Evolutionary conservation across 2,113 vertebrate genomes (phyloP).

Genomic region (Percina caprodes): DNA sequence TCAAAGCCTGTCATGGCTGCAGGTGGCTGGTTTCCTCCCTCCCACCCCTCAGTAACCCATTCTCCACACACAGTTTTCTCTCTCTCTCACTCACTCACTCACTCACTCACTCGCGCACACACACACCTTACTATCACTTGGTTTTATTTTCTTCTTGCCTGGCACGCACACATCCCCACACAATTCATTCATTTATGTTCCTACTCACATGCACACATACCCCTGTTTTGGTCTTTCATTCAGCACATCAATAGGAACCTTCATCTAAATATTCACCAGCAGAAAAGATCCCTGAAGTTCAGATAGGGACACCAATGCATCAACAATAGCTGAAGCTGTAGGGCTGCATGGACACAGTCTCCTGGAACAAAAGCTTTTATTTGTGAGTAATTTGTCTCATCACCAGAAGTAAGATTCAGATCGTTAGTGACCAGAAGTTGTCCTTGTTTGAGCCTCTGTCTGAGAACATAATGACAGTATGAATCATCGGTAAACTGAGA

Average conservation of each 20-base stretch:
- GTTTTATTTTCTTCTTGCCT: slow-evolving; percentile 52
- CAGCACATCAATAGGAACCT: slow-evolving; percentile 67
- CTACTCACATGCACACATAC: slow-evolving; percentile 53
- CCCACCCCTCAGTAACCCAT: slow-evolving; percentile 75
- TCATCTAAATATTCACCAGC: slow-evolving; percentile 72
- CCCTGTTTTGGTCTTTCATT: slow-evolving; percentile 70
- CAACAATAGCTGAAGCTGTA: slow-evolving; percentile 46
- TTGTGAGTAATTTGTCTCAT: slow-evolving; percentile 31
- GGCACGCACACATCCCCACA: slow-evolving; percentile 33
- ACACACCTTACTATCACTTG: slow-evolving; percentile 39
- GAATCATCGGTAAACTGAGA: neutral
- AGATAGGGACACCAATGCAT: slow-evolving; percentile 66
- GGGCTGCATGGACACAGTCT: slow-evolving; percentile 39
- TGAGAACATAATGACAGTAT: neutral
- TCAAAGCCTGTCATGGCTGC: slow-evolving; percentile 92
- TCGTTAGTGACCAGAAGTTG: slow-evolving; percentile 23
- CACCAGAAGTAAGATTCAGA: slow-evolving; percentile 27
- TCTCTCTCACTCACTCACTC: slow-evolving; percentile 72
- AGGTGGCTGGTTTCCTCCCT: slow-evolving; percentile 88
- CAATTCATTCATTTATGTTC: slow-evolving; percentile 64
- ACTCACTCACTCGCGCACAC: slow-evolving; percentile 30
- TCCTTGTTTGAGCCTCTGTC: neutral
- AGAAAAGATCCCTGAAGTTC: slow-evolving; percentile 73
- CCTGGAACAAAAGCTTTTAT: slow-evolving; percentile 39
- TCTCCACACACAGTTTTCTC: slow-evolving; percentile 84